These are phyloP conservation scores for Chaetops frenatus DNA, from an alignment of 2,113 vertebrate species.

Conservation along the genomic window DNA sequence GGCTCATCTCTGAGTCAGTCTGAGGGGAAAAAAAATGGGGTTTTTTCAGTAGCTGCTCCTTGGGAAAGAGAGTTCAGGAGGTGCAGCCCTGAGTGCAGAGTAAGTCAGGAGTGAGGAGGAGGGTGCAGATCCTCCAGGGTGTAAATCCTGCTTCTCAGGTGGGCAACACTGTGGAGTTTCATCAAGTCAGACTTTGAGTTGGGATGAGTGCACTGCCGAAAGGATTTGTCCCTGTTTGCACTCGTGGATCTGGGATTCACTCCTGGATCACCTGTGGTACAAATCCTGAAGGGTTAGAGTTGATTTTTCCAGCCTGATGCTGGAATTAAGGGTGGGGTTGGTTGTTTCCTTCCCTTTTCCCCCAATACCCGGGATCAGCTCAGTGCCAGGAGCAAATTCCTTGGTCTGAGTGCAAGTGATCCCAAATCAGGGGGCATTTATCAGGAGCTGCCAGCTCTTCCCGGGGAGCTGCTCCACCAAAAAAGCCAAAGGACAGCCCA, in stretches of 20 bases:
- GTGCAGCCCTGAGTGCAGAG: neutral
- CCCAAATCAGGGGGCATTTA: neutral
- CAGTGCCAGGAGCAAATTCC: neutral
- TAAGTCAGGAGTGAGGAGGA: neutral
- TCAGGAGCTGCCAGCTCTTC: neutral
- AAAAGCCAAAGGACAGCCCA: neutral
- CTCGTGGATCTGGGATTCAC: too few species aligned
- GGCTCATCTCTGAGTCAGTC: neutral
- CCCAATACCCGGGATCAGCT: neutral
- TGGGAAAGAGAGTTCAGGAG: neutral
- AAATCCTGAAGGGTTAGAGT: neutral
- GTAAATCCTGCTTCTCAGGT: neutral
- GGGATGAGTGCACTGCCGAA: neutral
- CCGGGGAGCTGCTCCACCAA: neutral
- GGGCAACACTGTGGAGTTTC: fast-evolving
- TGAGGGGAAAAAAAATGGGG: neutral
- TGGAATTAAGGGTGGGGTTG: neutral
- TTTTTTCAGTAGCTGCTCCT: neutral
- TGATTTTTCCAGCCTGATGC: neutral
- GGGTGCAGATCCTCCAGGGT: neutral
- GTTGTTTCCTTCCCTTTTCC: neutral
- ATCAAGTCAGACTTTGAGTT: fast-evolving
- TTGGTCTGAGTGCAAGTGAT: neutral
- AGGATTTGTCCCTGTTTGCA: neutral
- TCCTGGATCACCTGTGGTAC: neutral